Evolutionary conservation across 2,888 invertebrate genomes (phyloP), one percentile per base, ranked within the genome.

Genomic region (Gasteruption jaculator): DNA sequence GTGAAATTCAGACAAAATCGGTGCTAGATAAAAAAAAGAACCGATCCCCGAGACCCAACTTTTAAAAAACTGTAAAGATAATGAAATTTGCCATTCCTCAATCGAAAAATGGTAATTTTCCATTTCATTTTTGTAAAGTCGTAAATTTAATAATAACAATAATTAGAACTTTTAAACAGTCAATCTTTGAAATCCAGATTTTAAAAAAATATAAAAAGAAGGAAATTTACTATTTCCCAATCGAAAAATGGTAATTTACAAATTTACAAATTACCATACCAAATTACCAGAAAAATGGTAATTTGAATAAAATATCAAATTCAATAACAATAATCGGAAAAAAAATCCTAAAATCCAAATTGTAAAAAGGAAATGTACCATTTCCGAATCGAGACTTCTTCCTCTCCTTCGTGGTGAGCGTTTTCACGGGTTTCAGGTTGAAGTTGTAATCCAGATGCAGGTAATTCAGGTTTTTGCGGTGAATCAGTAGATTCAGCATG

Each of bases 381-480:
- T 93, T 93, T 72, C 93, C 93, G 65, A 93, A 93, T 50, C 93
- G 82, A 3, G 97, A 97, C 68, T 99, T 99, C 75, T 99, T 99
- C 71, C 99, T 83, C 71, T 99, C 99, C 68, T 99, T 99, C 0
- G 99, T 99, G 0, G 99, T 99, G 48, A 99, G 76, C 0, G 99
- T 99, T 71, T 99, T 99, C 1, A 99, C 99, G 0, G 99, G 99
- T 69, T 99, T 99, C 72, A 99, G 79, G 72, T 99, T 99, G 71
- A 99, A 99, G 73, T 99, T 99, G 73, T 99, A 99, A 75, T 99
- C 99, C 73, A 99, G 80, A 81, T 99, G 99, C 20, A 99, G 81
- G 65, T 99, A 99, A 73, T 99, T 99, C 45, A 99, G 79, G 73
- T 99, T 99, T 75, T 99, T 99, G 48, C 99, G 86, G 72, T 99